Conservation (phyloP, 2,113 vertebrate genomes). For the Sardina pilchardus region DNA sequence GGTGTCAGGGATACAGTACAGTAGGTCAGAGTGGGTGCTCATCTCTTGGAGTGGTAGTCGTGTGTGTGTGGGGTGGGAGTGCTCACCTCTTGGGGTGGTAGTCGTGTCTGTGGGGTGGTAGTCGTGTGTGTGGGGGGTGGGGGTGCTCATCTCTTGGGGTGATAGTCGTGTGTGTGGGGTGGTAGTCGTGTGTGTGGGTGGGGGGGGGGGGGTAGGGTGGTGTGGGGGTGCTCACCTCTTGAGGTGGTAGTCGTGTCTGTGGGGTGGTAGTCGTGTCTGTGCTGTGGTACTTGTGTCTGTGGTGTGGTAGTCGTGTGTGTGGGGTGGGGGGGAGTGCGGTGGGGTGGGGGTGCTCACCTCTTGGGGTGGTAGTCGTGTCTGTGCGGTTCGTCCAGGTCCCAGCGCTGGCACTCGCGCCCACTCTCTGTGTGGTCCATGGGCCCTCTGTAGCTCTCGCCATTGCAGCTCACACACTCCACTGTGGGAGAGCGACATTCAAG, state of each 20-base stretch:
- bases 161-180: too few relatives aligned
- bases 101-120: slow-evolving; percentile 85
- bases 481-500: slow-evolving; percentile 51
- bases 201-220: too few relatives aligned
- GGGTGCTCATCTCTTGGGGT: too few relatives aligned
- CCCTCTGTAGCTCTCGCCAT: slow-evolving; percentile 93
- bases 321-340: neutral
- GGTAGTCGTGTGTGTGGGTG: too few relatives aligned
- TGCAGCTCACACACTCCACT: slow-evolving; percentile 96
- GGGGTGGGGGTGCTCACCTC: slow-evolving; percentile 70
- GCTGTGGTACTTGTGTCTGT: too few relatives aligned
- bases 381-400: slow-evolving; percentile 93
- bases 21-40: slow-evolving; percentile 10
- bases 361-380: slow-evolving; percentile 89
- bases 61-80: too few relatives aligned
- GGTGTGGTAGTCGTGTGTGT: too few relatives aligned
- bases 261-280: too few relatives aligned
- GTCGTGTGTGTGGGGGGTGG: too few relatives aligned
- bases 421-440: slow-evolving; percentile 96
- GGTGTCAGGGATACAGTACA: neutral
- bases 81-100: slow-evolving; percentile 87
- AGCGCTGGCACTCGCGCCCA: slow-evolving; percentile 93
- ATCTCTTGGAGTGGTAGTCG: too few relatives aligned
- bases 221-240: too few relatives aligned
- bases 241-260: too few relatives aligned